Evolutionary conservation across 2,888 invertebrate genomes (phyloP).

Genomic region (Rhodophaea formosa): DNA sequence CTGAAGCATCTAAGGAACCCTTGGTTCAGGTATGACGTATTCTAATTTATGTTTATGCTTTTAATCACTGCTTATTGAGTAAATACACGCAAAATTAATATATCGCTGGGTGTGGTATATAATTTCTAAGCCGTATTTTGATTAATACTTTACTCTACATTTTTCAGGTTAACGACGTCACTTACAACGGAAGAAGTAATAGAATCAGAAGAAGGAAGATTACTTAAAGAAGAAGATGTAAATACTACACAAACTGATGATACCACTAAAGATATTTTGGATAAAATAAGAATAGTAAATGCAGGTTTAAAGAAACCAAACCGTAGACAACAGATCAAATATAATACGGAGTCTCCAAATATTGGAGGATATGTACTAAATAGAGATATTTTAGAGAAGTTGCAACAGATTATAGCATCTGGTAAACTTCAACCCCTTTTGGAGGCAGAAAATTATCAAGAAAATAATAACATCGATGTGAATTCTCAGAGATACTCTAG

Average conservation of each 20-base stretch:
- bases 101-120: constrained; percentile 37
- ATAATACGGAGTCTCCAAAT: constrained; percentile 47
- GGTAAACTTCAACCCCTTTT: constrained; percentile 49
- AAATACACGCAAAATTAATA: constrained; percentile 38
- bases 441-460: constrained; percentile 38
- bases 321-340: constrained; percentile 47
- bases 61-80: constrained; percentile 40
- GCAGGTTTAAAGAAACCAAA: constrained; percentile 62
- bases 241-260: constrained; percentile 42
- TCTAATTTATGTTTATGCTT: constrained; percentile 47
- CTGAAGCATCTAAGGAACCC: constrained; percentile 33
- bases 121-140: constrained; percentile 11
- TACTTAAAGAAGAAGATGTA: constrained; percentile 38
- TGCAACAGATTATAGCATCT: constrained; percentile 62
- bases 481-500: constrained; percentile 37
- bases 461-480: constrained; percentile 36
- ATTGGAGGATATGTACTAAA: constrained; percentile 53
- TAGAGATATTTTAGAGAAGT: constrained; percentile 59
- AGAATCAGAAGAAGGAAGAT: constrained; percentile 26
- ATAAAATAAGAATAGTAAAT: constrained; percentile 80
- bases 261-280: constrained; percentile 67
- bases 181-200: constrained; percentile 28
- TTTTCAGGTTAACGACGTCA: constrained; percentile 45
- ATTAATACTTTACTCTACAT: constrained; percentile 30
- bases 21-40: constrained; percentile 68